These are phyloP conservation scores for Plagodis pulveraria DNA, from an alignment of 2,888 invertebrate species.

Conservation along the genomic window DNA sequence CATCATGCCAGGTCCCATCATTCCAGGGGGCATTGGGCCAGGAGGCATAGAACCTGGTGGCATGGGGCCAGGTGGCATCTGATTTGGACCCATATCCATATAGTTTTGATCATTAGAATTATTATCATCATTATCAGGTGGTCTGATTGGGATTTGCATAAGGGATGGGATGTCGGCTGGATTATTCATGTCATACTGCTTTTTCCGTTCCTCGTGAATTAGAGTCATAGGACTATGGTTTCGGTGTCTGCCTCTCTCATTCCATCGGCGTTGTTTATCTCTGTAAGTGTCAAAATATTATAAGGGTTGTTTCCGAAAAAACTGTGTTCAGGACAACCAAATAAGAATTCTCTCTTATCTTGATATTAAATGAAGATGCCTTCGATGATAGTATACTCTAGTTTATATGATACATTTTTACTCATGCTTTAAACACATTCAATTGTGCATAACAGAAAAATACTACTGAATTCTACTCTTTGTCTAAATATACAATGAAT, in stretches of 20 bases:
- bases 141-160: conserved; percentile 70
- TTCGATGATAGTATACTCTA: too few relatives aligned
- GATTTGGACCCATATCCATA: conserved; percentile 42
- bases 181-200: conserved; percentile 37
- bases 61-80: conserved; percentile 46
- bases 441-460: too few relatives aligned
- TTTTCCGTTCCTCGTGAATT: conserved; percentile 62
- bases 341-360: too few relatives aligned
- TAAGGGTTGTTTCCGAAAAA: too few relatives aligned
- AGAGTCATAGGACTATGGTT: conserved; percentile 63
- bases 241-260: conserved; percentile 60
- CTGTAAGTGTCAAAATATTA: conserved; percentile 45
- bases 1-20: conserved; percentile 42
- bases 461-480: too few relatives aligned
- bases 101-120: conserved; percentile 48
- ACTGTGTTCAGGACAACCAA: too few relatives aligned
- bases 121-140: conserved; percentile 57
- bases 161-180: conserved; percentile 58
- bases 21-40: neutral
- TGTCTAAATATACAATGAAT: too few relatives aligned
- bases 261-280: conserved; percentile 68
- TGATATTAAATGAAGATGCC: too few relatives aligned
- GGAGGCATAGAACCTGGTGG: neutral
- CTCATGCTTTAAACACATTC: too few relatives aligned
- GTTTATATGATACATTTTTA: too few relatives aligned